Evolutionary conservation across 2,888 invertebrate species (phyloP).

Genomic region (Acheta domesticus): DNA sequence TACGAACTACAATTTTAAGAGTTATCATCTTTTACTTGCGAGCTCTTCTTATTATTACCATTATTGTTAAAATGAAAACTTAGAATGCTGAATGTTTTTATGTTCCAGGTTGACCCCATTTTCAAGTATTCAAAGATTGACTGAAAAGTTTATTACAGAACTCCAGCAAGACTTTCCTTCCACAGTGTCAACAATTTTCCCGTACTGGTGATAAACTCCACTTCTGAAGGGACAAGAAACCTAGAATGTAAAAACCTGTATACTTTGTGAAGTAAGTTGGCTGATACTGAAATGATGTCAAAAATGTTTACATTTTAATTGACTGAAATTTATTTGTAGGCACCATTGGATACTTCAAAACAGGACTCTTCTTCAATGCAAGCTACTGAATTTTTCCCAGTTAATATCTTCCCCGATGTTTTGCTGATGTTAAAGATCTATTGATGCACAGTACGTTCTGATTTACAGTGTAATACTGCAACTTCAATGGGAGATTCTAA

Average conservation of each 20-base stretch:
- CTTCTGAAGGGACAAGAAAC: slow-evolving; percentile 27
- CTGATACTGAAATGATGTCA: background rate
- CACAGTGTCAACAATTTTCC: slow-evolving; percentile 81
- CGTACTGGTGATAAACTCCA: slow-evolving; percentile 78
- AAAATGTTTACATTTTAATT: slow-evolving; percentile 38
- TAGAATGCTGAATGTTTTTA: background rate
- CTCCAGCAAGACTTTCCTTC: slow-evolving; percentile 72
- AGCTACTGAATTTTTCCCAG: slow-evolving; percentile 60
- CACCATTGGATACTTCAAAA: slow-evolving; percentile 47
- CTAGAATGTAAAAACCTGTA: slow-evolving; percentile 40
- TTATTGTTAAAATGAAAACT: too few species aligned
- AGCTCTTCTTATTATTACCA: too few species aligned
- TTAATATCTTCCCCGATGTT: slow-evolving; percentile 43
- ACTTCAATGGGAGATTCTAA: background rate
- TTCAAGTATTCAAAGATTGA: slow-evolving; percentile 68
- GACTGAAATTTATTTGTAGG: slow-evolving; percentile 49
- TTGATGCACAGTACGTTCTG: background rate
- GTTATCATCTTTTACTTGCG: too few species aligned
- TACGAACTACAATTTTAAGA: too few species aligned
- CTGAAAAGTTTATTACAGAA: slow-evolving; percentile 69
- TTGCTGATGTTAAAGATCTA: slow-evolving; percentile 29
- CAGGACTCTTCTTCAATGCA: slow-evolving; percentile 55
- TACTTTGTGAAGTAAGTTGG: slow-evolving; percentile 53
- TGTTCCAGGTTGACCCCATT: slow-evolving; percentile 41
- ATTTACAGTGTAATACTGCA: background rate